Conservation (phyloP, 2,113 vertebrate genomes). For the Poeciliopsis turrubarensis region DNA sequence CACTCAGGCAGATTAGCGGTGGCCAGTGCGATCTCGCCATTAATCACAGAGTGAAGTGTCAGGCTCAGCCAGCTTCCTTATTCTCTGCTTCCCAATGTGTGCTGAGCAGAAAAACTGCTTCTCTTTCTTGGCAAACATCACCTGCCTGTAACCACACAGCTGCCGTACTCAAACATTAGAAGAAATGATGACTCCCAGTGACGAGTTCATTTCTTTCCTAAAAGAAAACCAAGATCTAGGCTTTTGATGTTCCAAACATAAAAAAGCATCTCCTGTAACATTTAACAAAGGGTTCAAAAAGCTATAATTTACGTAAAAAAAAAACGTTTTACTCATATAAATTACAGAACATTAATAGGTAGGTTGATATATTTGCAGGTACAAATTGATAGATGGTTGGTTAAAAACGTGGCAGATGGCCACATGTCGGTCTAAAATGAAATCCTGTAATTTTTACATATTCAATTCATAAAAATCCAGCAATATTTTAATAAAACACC, state of each 20-base stretch:
- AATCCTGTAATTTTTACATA: too few relatives aligned
- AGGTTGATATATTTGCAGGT: too few relatives aligned
- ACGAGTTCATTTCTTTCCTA: background rate
- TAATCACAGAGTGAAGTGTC: slow-evolving; percentile 19
- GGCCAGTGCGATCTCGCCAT: background rate
- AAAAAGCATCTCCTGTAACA: background rate
- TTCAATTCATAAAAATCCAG: too few relatives aligned
- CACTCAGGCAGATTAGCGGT: background rate
- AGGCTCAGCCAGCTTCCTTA: slow-evolving; percentile 25
- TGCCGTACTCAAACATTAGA: background rate
- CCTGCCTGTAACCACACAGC: slow-evolving; percentile 1
- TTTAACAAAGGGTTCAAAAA: background rate
- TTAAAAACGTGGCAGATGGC: too few relatives aligned
- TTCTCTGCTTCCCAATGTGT: slow-evolving; percentile 12
- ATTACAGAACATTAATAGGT: too few relatives aligned
- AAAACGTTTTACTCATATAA: too few relatives aligned
- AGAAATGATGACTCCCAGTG: background rate
- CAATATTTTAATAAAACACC: too few relatives aligned
- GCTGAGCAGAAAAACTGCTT: background rate
- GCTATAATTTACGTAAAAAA: too few relatives aligned
- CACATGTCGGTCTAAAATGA: too few relatives aligned
- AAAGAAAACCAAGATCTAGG: background rate
- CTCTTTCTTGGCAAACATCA: slow-evolving; percentile 25
- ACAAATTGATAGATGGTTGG: too few relatives aligned
- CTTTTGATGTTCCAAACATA: too few relatives aligned